Conservation (phyloP, 2,888 invertebrate species). For the Cataglyphis livida region DNA sequence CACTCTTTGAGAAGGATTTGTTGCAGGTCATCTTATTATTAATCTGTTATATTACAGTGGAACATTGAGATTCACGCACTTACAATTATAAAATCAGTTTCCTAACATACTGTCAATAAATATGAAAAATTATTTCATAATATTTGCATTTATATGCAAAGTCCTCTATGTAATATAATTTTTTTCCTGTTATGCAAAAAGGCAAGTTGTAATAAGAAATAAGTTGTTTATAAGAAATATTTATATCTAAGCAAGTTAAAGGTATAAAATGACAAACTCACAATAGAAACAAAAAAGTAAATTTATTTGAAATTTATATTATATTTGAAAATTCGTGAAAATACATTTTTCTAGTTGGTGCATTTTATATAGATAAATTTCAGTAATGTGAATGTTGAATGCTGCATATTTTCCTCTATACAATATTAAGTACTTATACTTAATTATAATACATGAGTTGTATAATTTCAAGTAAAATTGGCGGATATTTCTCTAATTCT, state of each 20-base stretch:
- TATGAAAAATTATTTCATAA: conserved; percentile 40
- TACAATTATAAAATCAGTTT: conserved; percentile 31
- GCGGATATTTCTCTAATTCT: conserved; percentile 2
- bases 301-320: no score
- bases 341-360: conserved; percentile 28
- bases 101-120: conserved; percentile 24
- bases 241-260: not conserved
- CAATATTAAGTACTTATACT: conserved; percentile 36
- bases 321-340: conserved; percentile 40
- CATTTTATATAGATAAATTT: conserved; percentile 5
- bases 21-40: not conserved
- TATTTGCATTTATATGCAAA: not conserved
- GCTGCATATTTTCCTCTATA: not conserved
- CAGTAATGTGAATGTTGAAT: conserved; percentile 22
- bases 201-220: not conserved
- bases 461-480: conserved; percentile 21
- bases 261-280: not conserved
- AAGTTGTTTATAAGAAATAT: not conserved
- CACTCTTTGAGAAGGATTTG: conserved; percentile 86
- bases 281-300: conserved; percentile 30
- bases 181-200: not conserved
- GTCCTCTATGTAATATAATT: not conserved
- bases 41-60: not conserved
- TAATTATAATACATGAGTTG: conserved; percentile 9
- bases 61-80: conserved; percentile 6